Base-by-base conservation (phyloP, 2,113 vertebrate species). In the Scatophagus argus region DNA sequence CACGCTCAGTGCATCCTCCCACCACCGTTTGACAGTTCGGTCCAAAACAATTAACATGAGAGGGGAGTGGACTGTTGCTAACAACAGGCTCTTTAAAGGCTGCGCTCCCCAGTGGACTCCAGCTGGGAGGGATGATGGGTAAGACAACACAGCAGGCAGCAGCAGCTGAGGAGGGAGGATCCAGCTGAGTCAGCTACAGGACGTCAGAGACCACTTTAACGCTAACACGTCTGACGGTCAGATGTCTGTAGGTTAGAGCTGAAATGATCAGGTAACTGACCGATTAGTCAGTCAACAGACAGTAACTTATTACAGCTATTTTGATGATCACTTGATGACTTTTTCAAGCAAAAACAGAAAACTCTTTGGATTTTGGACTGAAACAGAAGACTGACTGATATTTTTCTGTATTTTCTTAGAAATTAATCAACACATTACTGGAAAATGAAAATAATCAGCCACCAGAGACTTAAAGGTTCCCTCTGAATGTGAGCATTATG, bases 41-140 rank as follows among this genome's bases (percentile, higher is more conserved):
- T 79, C 74, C 70, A 54, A 79, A 80, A 70, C 77, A 47, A 82
- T 89, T 80, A 87, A 47, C 23, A 64, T 80, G 84, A 81, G 74
- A 44, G 25, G 27, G 68, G 56, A 21, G 34, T 3, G 27, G 65
- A 77, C 2, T 38, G 36, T 70, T 76, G 44, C 61, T 23, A 82
- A 74, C 67, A n/a, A 66, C 62, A 71, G 72, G 55, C 49, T 81
- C 46, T 46, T 65, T 77, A n/a, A 62, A 59, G 60, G 46, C 43
- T 32, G 52, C 52, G 49, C 49, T 85, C 60, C 77, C 56, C 32
- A 31, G 75, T 78, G 85, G 60, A 55, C 73, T 19, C 32, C 64
- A 51, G 69, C 11, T 56, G 29, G 32, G 49, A n/a, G 49, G 34
- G 54, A 47, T 81, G 67, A 77, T 16, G 7, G 34, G 54, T 19